Percentiles rank a stretch among this genome's conserved stretches.
Conservation (phyloP, 2,888 invertebrate species). For the Microctonus hyperodae region DNA sequence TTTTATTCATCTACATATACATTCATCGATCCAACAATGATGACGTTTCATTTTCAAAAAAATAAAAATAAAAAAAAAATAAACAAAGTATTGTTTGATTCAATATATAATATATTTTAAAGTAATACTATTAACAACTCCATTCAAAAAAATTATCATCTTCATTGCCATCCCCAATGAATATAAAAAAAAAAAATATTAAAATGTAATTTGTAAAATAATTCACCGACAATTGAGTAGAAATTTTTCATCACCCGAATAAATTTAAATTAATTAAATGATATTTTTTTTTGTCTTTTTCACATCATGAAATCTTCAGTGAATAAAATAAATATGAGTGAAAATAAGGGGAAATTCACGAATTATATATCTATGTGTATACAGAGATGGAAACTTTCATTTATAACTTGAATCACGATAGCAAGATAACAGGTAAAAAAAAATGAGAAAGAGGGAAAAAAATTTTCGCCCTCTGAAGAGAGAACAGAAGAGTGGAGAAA, state of each 20-base stretch:
- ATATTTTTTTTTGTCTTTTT: neutral
- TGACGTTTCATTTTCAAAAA: neutral
- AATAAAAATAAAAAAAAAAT: neutral
- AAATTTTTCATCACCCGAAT: neutral
- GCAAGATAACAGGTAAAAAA: neutral
- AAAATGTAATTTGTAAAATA: neutral
- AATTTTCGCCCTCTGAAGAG: neutral
- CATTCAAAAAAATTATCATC: too few relatives aligned
- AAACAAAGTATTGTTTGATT: neutral
- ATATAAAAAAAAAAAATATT: neutral
- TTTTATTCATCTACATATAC: neutral
- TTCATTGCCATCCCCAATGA: too few relatives aligned
- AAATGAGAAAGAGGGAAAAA: constrained; percentile 6
- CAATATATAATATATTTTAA: too few relatives aligned
- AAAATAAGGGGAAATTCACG: neutral
- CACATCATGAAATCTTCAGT: neutral
- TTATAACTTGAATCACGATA: constrained; percentile 11
- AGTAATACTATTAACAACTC: too few relatives aligned
- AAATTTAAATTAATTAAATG: constrained; percentile 2
- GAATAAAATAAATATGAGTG: neutral
- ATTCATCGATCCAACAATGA: neutral
- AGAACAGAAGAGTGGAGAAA: neutral
- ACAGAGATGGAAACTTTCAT: neutral
- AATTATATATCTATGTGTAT: neutral
- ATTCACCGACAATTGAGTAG: neutral